Evolutionary conservation across 2,797 vertebrate genomes (phyloP), one percentile per base, ranked within the genome.

Genomic region (Hirundo rustica): DNA sequence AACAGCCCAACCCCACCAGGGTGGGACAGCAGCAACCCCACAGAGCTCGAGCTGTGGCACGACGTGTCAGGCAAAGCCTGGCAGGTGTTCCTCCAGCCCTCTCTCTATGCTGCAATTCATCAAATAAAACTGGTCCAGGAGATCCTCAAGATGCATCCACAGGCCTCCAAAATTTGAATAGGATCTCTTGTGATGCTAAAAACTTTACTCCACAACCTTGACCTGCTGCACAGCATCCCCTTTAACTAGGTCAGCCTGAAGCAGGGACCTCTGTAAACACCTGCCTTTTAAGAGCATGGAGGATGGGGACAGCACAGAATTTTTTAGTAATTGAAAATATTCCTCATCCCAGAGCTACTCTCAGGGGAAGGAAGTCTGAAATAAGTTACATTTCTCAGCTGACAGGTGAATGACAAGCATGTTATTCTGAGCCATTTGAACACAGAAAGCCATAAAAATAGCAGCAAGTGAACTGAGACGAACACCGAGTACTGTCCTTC

Each of bases 341-440:
- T 96, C 92, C 88, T 85, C 86, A 65, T 79, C 92, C 54, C 6
- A 10, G 67, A 95, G 92, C 78, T 96, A 67, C 83, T 97, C 93
- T 93, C 95, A 44, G 92, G 96, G 92, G 94, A 96, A 95, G 64
- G 70, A 94, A 96, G 93, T 85, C 21, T 88, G 95, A 96, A 97
- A 92, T 93, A 80, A 96, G 81, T 88, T 89, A 70, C 95, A 57
- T 89, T 95, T 93, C 88, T 95, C 73, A 92, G 81, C 68, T 97
- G 96, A 97, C 83, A 96, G 93, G 94, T 96, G 74, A 97, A 88
- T 95, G 92, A 96, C 94, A 96, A 97, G 90, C 84, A 96, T 96
- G 94, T 90, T 97, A 97, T 95, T 96, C 92, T 96, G 96, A 97
- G 89, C 94, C 85, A 96, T 85, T 73, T 96, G 92, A 96, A 96